phyloP scores from a whole-genome alignment of 2,888 invertebrate genomes.

The Scaeva pyrastri region DNA sequence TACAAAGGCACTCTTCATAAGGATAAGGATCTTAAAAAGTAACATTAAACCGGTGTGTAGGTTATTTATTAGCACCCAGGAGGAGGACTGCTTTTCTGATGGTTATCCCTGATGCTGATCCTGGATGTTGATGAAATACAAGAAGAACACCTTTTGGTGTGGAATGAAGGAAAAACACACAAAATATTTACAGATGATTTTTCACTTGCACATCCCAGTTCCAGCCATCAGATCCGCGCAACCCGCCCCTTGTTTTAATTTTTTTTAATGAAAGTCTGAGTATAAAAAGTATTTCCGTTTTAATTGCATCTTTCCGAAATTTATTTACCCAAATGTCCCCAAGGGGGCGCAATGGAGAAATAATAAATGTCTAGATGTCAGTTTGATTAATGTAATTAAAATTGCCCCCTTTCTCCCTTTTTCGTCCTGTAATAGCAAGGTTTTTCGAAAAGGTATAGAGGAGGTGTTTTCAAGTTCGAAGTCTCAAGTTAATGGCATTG shows the following conservation, averaged over 20 bases:
- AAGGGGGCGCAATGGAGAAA: conserved; percentile 14
- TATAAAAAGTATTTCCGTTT: conserved; percentile 27
- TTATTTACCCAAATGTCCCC: conserved; percentile 5
- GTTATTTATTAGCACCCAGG: conserved; percentile 46
- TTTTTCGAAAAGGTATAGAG: neutral
- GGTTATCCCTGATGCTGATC: neutral
- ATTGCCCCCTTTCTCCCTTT: neutral
- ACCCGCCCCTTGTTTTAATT: neutral
- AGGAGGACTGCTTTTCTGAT: neutral
- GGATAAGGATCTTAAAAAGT: conserved; percentile 22
- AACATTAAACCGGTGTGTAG: conserved; percentile 29
- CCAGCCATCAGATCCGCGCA: neutral
- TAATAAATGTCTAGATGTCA: conserved; percentile 64
- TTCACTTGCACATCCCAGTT: conserved; percentile 27
- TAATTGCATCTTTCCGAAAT: conserved; percentile 40
- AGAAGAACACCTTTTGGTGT: conserved; percentile 40
- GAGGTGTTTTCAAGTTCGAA: conserved; percentile 18
- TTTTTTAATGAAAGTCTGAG: neutral
- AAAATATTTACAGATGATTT: conserved; percentile 63
- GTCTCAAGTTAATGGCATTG: conserved; percentile 26
- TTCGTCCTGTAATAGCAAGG: neutral
- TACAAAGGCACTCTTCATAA: conserved; percentile 22
- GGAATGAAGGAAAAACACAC: neutral
- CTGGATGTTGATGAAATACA: neutral
- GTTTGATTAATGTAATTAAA: conserved; percentile 72